A percentile compares a stretch with the other conserved stretches of the same genome.
Conservation (phyloP, 2,797 vertebrate genomes). For the Hemibagrus guttatus region DNA sequence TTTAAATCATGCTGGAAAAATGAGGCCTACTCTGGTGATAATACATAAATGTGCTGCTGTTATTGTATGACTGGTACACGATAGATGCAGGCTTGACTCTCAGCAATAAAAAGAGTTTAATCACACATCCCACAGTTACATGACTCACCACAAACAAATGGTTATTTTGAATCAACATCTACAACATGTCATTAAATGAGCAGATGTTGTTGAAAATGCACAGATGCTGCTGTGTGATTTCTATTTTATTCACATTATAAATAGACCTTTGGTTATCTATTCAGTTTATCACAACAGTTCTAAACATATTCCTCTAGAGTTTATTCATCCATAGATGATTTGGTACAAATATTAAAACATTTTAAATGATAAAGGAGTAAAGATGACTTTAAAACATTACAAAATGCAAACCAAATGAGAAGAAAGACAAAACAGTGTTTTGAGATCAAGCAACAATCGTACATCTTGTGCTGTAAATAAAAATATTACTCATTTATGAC, state of each 20-base stretch:
- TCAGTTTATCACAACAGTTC: not conserved
- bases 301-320: not conserved
- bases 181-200: not conserved
- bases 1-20: not conserved
- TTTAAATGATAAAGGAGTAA: not conserved
- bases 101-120: not conserved
- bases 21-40: not conserved
- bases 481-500: not conserved
- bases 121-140: slow-evolving; percentile 9
- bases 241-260: not conserved
- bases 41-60: no score
- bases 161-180: slow-evolving; percentile 7
- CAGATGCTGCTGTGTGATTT: not conserved
- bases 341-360: not conserved
- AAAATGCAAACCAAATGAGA: not conserved
- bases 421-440: not conserved
- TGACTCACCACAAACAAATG: slow-evolving; percentile 1
- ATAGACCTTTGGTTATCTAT: not conserved
- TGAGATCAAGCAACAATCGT: not conserved
- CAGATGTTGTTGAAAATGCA: not conserved
- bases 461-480: not conserved
- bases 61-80: not conserved
- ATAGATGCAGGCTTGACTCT: not conserved
- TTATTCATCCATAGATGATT: not conserved
- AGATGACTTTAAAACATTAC: not conserved